Percentiles rank a stretch among this genome's conserved stretches.
These are phyloP conservation scores for Campoplex nolae DNA, from an alignment of 2,888 invertebrate species.

Conservation along the genomic window DNA sequence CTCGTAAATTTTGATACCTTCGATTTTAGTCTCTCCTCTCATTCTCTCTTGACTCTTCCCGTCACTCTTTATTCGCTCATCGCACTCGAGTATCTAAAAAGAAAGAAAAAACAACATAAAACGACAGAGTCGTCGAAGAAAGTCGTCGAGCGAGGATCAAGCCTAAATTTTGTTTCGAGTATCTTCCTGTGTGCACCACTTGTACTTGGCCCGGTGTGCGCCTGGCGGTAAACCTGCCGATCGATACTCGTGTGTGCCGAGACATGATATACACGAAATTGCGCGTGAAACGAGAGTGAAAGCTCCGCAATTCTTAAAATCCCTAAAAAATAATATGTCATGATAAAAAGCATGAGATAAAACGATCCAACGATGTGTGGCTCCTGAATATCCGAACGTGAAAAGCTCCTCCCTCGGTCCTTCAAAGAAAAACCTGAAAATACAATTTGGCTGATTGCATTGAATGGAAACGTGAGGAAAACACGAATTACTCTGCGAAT, in stretches of 20 bases:
- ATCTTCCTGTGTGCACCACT: conserved; percentile 24
- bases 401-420: background rate
- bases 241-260: conserved; percentile 47
- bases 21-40: background rate
- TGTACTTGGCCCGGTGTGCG: conserved; percentile 27
- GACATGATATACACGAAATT: conserved; percentile 20
- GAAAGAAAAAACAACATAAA: background rate
- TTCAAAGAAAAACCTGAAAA: background rate
- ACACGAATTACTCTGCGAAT: background rate
- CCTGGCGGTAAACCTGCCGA: conserved; percentile 40
- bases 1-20: background rate
- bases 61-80: background rate
- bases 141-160: background rate
- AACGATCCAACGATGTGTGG: background rate
- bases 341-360: background rate
- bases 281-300: conserved; percentile 47
- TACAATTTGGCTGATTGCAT: background rate
- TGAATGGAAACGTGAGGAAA: background rate
- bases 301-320: conserved; percentile 11
- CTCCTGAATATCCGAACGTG: background rate
- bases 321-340: background rate
- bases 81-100: background rate
- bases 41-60: background rate
- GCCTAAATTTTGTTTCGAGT: conserved; percentile 6
- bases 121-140: background rate